Percentiles rank a stretch among this genome's conserved stretches.
Evolutionary conservation across 2,888 invertebrate species (phyloP).

Genomic region (Drosophila ustulata): DNA sequence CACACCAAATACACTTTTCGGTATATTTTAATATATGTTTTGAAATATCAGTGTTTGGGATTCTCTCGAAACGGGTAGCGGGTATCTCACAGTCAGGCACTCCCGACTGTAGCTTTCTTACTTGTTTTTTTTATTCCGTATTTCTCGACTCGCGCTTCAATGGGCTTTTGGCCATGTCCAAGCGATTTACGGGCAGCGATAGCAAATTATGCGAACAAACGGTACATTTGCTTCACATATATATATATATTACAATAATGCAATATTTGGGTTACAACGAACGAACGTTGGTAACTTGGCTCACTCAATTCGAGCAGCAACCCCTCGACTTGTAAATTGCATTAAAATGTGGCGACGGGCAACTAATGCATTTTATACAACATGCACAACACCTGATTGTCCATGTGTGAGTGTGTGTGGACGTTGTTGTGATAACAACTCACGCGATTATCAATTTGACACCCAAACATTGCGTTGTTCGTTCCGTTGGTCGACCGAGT

Average conservation of each 20-base stretch:
- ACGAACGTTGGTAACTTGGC: slow-evolving; percentile 56
- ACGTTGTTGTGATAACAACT: slow-evolving; percentile 79
- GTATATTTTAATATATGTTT: too few relatives aligned
- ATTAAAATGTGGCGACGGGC: slow-evolving; percentile 72
- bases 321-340: slow-evolving; percentile 67
- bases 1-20: too few relatives aligned
- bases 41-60: too few relatives aligned
- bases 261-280: slow-evolving; percentile 74
- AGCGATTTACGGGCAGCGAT: slow-evolving; percentile 72
- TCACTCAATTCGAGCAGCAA: slow-evolving; percentile 27
- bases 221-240: slow-evolving; percentile 69
- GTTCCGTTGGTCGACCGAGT: slow-evolving; percentile 30
- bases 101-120: too few relatives aligned
- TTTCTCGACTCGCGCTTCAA: slow-evolving; percentile 67
- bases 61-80: too few relatives aligned
- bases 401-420: slow-evolving; percentile 37
- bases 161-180: slow-evolving; percentile 61
- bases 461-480: slow-evolving; percentile 72
- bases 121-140: not conserved
- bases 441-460: slow-evolving; percentile 82
- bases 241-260: slow-evolving; percentile 39
- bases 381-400: slow-evolving; percentile 40
- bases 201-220: slow-evolving; percentile 80
- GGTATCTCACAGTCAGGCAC: too few relatives aligned
- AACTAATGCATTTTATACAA: slow-evolving; percentile 71